These are phyloP conservation scores for Heliconius hermathena DNA, from an alignment of 1,140 invertebrate genomes.

Conservation along the genomic window DNA sequence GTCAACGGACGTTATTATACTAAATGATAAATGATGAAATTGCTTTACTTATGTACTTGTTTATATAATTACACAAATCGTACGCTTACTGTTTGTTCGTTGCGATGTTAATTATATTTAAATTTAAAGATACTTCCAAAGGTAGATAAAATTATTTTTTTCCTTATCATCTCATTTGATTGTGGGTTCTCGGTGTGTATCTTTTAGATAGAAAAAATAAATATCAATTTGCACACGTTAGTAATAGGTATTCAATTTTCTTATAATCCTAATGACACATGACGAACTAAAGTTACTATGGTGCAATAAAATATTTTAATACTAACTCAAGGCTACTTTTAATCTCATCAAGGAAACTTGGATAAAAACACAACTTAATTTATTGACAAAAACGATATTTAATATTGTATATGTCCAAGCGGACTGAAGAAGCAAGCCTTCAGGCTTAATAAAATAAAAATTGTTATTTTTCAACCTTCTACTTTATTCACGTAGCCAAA, in stretches of 20 bases:
- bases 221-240: background rate
- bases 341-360: background rate
- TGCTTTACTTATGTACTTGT: conserved; percentile 20
- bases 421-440: too few relatives aligned
- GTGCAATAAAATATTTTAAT: background rate
- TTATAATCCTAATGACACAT: background rate
- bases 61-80: background rate
- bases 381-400: too few relatives aligned
- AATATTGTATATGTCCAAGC: too few relatives aligned
- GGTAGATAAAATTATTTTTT: background rate
- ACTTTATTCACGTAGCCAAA: too few relatives aligned
- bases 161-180: background rate
- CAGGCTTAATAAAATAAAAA: too few relatives aligned
- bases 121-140: background rate
- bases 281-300: background rate
- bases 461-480: too few relatives aligned
- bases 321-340: background rate
- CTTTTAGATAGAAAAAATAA: background rate
- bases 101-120: conserved; percentile 4
- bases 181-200: background rate
- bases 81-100: conserved; percentile 20
- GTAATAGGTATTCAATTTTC: background rate
- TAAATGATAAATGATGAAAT: conserved; percentile 39
- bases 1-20: conserved; percentile 33
- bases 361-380: too few relatives aligned